Base-by-base conservation (phyloP, 2,888 invertebrate genomes). In the Branchipolynoe longqiensis region DNA sequence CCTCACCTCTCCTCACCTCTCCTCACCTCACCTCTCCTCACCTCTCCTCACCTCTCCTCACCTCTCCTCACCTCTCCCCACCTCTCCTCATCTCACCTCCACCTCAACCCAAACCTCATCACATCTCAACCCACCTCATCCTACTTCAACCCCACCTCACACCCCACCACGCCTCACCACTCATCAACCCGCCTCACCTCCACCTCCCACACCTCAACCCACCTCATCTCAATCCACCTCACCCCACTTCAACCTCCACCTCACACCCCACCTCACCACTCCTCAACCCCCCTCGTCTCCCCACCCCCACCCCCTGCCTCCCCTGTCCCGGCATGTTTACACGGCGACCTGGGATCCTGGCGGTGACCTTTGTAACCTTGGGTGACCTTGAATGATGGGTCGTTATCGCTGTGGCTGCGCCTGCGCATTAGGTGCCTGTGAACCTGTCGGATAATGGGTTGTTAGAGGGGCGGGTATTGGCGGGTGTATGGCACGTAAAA, bases 381-480 rank as follows among this genome's bases (percentile, higher is more conserved):
- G 33, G 33, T 69, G 69, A 69, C 69, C 69, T 69, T 38, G 33
- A 38, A 69, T 69, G 69, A 69, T 69, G 69, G 69, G 69, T 69
- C 69, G 69, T 69, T 69, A 69, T 69, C 36, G 69, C 14, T n/a
- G 2, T 14, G 33, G 62, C 28, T 33, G 36, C 69, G 69, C 69
- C 69, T 69, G 69, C 69, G 69, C 38, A 69, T 69, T 69, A 69
- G 22, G 69, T 14, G 69, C 36, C 38, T 69, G 38, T 22, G n/a
- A 69, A 69, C 38, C 38, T 69, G 69, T 69, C 69, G 38, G 69
- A 69, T 69, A 69, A 69, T 69, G 36, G 69, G 33, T 3, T 33
- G 33, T 69, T 69, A 69, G 33, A n/a, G 69, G 36, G 18, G 69
- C n/a, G 18, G 36, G 69, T 69, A 18, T 4, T 69, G 8, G 36